Base-by-base conservation (phyloP, 2,888 invertebrate species). In the Tachina lurida region DNA sequence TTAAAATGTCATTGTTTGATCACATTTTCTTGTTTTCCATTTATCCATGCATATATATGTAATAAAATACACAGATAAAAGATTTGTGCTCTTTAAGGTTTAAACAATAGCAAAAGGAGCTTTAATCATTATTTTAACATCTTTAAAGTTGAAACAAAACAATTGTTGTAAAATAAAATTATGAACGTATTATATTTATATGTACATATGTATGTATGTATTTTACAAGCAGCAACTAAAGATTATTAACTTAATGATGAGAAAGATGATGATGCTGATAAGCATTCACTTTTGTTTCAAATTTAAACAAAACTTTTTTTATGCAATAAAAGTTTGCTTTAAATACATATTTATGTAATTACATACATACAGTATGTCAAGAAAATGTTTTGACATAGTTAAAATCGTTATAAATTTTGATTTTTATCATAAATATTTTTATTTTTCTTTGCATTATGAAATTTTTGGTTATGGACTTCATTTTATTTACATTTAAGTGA, bases 1-100 rank as follows among this genome's bases (percentile, higher is more conserved):
- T 79, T 83, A 80, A 86, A 73, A 83, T 80, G 79, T 73, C 76
- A 63, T 83, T 71, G 73, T 56, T 74, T 84, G 10, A 58, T 22
- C n/a, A 13, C 7, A 41, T 56, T 19, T 15, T 47, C 31, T 31
- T 31, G 31, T 65, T 71, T 47, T 22, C 60, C 63, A 12, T 63
- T 70, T 54, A 4, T 49, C 41, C 15, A 8, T 39, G 43, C 43
- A 68, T 75, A 49, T 60, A 68, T 75, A 49, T 60, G 43, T 62
- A 62, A 75, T 62, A 39, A 54, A 47, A 62, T 41, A 10, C 31
- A 56, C 17, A 56, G 9, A 70, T n/a, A 1, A 74, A 62, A 78
- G 19, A 60, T 17, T 49, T 17, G n/a, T n/a, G n/a, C n/a, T 71
- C 22, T 41, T 8, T n/a, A n/a, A n/a, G n/a, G n/a, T 84, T 70